phyloP scores from a whole-genome alignment of 2,797 vertebrate genomes.

The Pachyuromys duprasi region DNA sequence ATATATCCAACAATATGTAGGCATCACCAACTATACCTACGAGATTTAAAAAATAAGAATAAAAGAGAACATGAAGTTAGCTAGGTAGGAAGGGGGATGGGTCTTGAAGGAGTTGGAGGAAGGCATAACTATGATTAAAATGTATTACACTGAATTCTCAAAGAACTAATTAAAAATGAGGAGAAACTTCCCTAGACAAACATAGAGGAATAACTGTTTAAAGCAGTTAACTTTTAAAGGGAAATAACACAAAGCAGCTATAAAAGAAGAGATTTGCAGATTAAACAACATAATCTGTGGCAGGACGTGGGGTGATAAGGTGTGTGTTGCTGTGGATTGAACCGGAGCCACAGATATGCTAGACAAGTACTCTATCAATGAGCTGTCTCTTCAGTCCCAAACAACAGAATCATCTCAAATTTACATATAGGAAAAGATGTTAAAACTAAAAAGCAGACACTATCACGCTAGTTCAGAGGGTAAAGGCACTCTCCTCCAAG shows the following conservation, averaged over 20 bases:
- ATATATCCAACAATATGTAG: not conserved
- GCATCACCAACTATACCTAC: not conserved
- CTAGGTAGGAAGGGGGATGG: too few species aligned
- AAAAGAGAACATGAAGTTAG: too few species aligned
- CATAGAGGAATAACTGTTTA: not conserved
- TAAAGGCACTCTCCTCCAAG: not conserved
- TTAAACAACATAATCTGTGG: not conserved
- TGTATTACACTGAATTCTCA: not conserved
- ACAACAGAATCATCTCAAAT: slow-evolving; percentile 1
- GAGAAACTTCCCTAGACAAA: not conserved
- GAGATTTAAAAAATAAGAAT: not conserved
- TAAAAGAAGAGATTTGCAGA: slow-evolving; percentile 47
- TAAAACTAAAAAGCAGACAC: not conserved
- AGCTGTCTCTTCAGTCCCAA: not conserved
- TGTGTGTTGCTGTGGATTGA: not conserved
- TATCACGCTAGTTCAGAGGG: not conserved
- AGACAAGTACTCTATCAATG: too few species aligned
- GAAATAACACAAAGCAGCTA: not conserved
- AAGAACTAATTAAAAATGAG: not conserved
- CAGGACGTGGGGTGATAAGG: too few species aligned
- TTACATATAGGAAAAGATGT: slow-evolving; percentile 17
- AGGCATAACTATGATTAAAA: too few species aligned
- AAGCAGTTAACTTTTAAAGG: not conserved
- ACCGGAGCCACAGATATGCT: too few species aligned
- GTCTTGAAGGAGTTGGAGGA: too few species aligned